Percentiles rank a stretch among this genome's conserved stretches.
Evolutionary conservation across 92 coral and sea anemone genomes (phyloP).

Genomic region (Bergia sp.): DNA sequence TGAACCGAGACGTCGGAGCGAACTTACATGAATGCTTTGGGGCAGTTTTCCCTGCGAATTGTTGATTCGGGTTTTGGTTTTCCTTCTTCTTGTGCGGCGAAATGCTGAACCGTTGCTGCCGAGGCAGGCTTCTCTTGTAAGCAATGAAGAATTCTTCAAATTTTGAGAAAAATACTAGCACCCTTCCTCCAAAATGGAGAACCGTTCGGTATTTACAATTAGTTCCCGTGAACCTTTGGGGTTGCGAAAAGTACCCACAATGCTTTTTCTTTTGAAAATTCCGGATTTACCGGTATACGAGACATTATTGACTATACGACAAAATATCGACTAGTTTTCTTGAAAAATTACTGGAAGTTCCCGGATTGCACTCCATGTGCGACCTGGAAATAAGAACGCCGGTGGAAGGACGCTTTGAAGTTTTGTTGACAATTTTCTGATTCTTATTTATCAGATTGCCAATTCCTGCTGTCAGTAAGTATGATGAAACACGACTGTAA

Average conservation of each 20-base stretch:
- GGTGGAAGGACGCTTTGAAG: constrained; percentile 12
- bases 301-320: not conserved
- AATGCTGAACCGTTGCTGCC: constrained; percentile 90
- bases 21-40: constrained; percentile 84
- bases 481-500: not conserved
- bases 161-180: not conserved
- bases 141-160: constrained; percentile 29
- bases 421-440: constrained; percentile 7
- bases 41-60: constrained; percentile 82
- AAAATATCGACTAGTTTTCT: not conserved
- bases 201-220: constrained; percentile 2
- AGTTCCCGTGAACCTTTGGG: constrained; percentile 14
- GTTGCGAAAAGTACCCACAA: constrained; percentile 21
- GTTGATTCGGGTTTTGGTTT: constrained; percentile 83
- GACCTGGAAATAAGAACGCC: not conserved
- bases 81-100: constrained; percentile 96
- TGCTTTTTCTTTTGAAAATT: not conserved
- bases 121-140: constrained; percentile 71
- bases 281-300: constrained; percentile 7
- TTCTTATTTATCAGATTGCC: not conserved
- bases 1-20: not conserved
- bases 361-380: constrained; percentile 39
- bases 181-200: constrained; percentile 29
- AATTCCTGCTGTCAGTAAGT: constrained; percentile 24
- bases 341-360: not conserved